Evolutionary conservation across 2,113 vertebrate genomes (phyloP).

Genomic region (Psephotus haematonotus): DNA sequence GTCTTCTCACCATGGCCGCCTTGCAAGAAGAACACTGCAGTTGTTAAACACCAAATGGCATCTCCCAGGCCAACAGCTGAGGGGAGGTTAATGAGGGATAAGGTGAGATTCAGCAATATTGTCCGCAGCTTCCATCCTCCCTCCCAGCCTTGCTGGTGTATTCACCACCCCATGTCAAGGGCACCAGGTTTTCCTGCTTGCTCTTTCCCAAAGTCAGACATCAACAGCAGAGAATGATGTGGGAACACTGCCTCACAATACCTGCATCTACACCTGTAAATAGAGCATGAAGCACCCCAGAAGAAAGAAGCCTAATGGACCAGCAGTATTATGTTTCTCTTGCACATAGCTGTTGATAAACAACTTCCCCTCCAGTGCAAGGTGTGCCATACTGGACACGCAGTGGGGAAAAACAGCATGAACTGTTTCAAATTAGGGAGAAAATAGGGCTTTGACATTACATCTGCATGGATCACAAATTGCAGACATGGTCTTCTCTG

Average conservation of each 20-base stretch:
- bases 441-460: neutral
- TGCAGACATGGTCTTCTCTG: accelerated
- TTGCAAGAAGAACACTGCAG: accelerated
- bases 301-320: neutral
- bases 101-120: neutral
- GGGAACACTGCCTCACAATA: neutral
- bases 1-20: accelerated
- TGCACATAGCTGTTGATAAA: neutral
- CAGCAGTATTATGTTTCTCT: neutral
- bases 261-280: neutral
- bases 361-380: neutral
- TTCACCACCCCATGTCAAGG: accelerated
- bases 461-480: neutral
- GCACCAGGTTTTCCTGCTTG: neutral
- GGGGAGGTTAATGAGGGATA: neutral
- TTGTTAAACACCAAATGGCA: neutral
- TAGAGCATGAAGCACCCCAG: neutral
- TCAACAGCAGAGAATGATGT: accelerated
- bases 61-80: constrained; percentile 11
- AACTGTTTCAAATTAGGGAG: neutral
- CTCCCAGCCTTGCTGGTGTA: neutral
- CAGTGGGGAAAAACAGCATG: neutral
- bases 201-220: neutral
- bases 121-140: neutral
- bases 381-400: neutral